A percentile compares a stretch with the other conserved stretches of the same genome.
phyloP scores from a whole-genome alignment of 2,113 vertebrate genomes.

The Gymnarchus niloticus region DNA sequence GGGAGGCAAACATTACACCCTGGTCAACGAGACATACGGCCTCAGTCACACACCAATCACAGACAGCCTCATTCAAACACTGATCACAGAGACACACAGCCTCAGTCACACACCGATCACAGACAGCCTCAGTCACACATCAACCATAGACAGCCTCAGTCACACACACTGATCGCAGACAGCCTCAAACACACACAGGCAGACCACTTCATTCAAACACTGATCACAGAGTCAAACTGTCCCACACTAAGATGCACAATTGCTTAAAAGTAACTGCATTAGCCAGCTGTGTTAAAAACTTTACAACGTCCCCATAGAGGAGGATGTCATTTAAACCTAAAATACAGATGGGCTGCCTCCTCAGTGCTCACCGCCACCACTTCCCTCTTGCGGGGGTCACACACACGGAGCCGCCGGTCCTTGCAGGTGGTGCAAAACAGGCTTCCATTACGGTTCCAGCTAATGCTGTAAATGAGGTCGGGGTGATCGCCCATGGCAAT shows the following conservation, averaged over 20 bases:
- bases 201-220: not conserved
- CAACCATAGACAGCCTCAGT: not conserved
- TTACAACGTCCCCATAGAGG: not conserved
- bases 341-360: not conserved
- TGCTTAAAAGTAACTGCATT: no score
- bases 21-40: not conserved
- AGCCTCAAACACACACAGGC: no score
- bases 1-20: conserved; percentile 15
- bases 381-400: conserved; percentile 84
- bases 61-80: not conserved
- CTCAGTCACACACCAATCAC: not conserved
- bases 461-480: conserved; percentile 91
- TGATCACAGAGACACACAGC: not conserved
- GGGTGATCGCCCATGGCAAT: conserved; percentile 85
- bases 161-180: not conserved
- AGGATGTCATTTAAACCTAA: no score
- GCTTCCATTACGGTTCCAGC: conserved; percentile 94
- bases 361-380: conserved; percentile 79
- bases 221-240: not conserved
- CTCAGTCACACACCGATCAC: not conserved
- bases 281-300: not conserved
- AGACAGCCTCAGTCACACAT: not conserved
- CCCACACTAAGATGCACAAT: not conserved
- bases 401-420: conserved; percentile 85
- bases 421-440: conserved; percentile 92